Evolutionary conservation across 2,888 invertebrate genomes (phyloP).

Genomic region (Parnassius smintheus): DNA sequence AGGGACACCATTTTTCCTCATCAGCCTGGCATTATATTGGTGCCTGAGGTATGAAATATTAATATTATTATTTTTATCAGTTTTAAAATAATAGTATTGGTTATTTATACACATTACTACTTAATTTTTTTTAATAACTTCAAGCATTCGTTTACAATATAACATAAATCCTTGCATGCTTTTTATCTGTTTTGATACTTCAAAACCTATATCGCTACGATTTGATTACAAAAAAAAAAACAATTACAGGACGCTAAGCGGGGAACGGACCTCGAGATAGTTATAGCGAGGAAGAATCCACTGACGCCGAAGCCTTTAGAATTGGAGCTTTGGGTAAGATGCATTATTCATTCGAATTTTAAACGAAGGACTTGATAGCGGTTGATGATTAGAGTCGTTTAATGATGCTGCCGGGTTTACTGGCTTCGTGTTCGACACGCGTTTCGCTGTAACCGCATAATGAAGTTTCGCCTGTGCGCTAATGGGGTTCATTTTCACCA

Average conservation of each 20-base stretch:
- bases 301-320: constrained; percentile 88
- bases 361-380: constrained; percentile 34
- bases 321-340: constrained; percentile 90
- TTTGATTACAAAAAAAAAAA: not conserved
- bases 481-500: constrained; percentile 68
- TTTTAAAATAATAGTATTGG: too few species aligned
- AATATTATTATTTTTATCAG: too few species aligned
- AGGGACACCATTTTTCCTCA: constrained; percentile 91
- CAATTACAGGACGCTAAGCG: constrained; percentile 85
- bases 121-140: too few species aligned
- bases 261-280: constrained; percentile 90
- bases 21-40: constrained; percentile 85
- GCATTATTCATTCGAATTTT: constrained; percentile 47
- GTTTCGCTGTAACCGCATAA: constrained; percentile 67
- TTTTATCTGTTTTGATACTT: too few species aligned
- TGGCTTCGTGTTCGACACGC: constrained; percentile 55
- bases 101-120: too few species aligned
- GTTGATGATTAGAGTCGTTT: constrained; percentile 34
- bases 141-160: too few species aligned
- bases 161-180: too few species aligned
- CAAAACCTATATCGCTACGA: too few species aligned
- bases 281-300: constrained; percentile 90
- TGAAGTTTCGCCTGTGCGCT: constrained; percentile 61
- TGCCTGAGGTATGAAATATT: constrained; percentile 83
- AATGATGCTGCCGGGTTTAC: constrained; percentile 56